Conservation (phyloP, 2,888 invertebrate genomes). For the Cantharis rufa region DNA sequence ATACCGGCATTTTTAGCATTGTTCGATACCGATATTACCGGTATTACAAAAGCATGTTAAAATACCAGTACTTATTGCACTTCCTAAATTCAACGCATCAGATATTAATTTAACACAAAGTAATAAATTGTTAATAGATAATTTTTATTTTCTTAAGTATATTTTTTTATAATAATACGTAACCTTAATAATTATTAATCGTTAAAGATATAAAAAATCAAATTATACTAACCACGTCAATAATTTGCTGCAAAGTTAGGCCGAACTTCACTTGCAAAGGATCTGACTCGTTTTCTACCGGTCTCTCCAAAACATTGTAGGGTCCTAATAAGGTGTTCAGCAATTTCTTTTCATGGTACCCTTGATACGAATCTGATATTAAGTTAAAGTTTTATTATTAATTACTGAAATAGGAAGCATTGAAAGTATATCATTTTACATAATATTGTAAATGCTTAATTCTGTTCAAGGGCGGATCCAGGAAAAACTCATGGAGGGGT, state of each 20-base stretch:
- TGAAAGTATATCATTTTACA: background rate
- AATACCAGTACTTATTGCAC: too few species aligned
- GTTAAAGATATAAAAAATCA: background rate
- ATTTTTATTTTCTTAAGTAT: background rate
- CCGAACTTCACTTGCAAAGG: conserved; percentile 89
- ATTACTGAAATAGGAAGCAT: background rate
- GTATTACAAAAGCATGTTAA: too few species aligned
- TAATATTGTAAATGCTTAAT: background rate
- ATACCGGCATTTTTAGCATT: too few species aligned
- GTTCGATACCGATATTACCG: too few species aligned
- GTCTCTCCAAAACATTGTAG: conserved; percentile 88
- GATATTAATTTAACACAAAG: background rate
- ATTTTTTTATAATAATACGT: background rate
- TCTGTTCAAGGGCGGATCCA: too few species aligned
- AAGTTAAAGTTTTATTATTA: background rate
- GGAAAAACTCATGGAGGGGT: too few species aligned
- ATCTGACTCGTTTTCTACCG: conserved; percentile 90
- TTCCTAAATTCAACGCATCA: background rate
- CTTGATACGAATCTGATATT: conserved; percentile 79
- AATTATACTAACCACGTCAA: conserved; percentile 83
- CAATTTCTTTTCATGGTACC: conserved; percentile 86
- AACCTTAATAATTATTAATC: background rate
- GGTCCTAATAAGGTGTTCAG: conserved; percentile 79
- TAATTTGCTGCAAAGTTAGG: conserved; percentile 89
- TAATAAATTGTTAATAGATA: background rate